Percentiles rank a stretch among this genome's conserved stretches.
Evolutionary conservation across 1,140 invertebrate genomes (phyloP).

Genomic region (Scaptomyza hsui): DNA sequence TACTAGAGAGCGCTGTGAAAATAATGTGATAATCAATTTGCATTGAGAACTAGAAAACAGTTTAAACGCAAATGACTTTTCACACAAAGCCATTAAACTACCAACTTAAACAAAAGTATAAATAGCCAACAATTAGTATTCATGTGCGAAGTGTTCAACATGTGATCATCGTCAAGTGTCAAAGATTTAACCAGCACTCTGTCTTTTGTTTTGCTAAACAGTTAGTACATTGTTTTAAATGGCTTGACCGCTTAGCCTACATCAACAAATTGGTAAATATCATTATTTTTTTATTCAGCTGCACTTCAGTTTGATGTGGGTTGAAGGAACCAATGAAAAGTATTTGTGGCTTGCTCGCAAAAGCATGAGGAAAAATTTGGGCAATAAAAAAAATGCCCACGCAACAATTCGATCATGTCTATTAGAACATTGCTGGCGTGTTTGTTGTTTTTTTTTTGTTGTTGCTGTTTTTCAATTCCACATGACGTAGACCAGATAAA

Average conservation of each 20-base stretch:
- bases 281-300: not conserved
- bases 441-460: constrained; percentile 5
- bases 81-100: not conserved
- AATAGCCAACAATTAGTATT: not conserved
- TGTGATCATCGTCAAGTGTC: constrained; percentile 2
- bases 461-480: not conserved
- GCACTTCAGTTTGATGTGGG: not conserved
- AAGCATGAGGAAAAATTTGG: constrained; percentile 8
- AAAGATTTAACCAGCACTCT: not conserved
- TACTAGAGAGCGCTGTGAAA: no score
- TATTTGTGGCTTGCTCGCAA: constrained; percentile 8
- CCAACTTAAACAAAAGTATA: not conserved
- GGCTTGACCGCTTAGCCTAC: constrained; percentile 8
- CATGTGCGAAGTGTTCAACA: constrained; percentile 3
- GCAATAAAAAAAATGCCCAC: constrained; percentile 33
- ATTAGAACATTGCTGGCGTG: not conserved
- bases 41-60: not conserved
- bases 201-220: not conserved
- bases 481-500: constrained; percentile 34
- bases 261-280: constrained; percentile 14
- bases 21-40: not conserved
- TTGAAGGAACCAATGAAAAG: constrained; percentile 12
- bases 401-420: constrained; percentile 1
- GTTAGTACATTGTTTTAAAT: constrained; percentile 2
- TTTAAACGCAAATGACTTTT: no score